Base-by-base conservation (phyloP, 64 coral and sea anemone species). In the Anthopleura sola region DNA sequence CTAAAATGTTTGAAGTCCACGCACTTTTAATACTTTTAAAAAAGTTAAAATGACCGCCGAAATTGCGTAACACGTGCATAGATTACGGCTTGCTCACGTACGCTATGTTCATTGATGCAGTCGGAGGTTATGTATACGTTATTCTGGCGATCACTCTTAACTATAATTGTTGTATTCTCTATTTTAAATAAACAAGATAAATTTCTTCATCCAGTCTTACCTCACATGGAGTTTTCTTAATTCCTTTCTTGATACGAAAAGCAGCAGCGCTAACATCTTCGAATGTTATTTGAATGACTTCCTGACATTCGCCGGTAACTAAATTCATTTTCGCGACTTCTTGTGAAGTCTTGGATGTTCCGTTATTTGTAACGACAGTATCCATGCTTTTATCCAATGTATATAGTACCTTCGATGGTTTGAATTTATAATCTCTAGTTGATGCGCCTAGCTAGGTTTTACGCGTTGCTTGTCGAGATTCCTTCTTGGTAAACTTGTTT, bases 201-300 rank as follows among this genome's bases (percentile, higher is more conserved):
- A n/a, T 53, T 53, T 53, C 16, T 53, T 53, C 11, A 53, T 33
- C 0, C 3, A 81, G 46, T 48, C 47, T 74, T 49, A 89, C 87
- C 36, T 89, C 87, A 83, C 87, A 88, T 34, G 78, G 87, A 19
- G 87, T 89, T 46, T 83, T 89, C 56, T 83, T 89, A 38, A 89
- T 56, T 21, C 87, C 87, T 71, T 83, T 82, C 6, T 68, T 37
- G 49, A 89, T 89, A 29, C 87, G 74, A 47, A 46, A 89, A 12
- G 87, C 55, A 14, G 87, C 87, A 33, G 87, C 87, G 38, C 87
- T 89, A 44, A 89, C 87, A 69, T 89, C 87, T 89, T 89, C 87
- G 60, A 89, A 89, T 5, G 68, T 33, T 9, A 89, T 79, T 49
- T 50, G 46, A 23, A 89, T 83, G 2, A 79, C 79, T 74, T 82